Percentiles rank a stretch among this genome's conserved stretches.
phyloP scores from a whole-genome alignment of 2,888 invertebrate species.

The Drosophila austrosaltans region DNA sequence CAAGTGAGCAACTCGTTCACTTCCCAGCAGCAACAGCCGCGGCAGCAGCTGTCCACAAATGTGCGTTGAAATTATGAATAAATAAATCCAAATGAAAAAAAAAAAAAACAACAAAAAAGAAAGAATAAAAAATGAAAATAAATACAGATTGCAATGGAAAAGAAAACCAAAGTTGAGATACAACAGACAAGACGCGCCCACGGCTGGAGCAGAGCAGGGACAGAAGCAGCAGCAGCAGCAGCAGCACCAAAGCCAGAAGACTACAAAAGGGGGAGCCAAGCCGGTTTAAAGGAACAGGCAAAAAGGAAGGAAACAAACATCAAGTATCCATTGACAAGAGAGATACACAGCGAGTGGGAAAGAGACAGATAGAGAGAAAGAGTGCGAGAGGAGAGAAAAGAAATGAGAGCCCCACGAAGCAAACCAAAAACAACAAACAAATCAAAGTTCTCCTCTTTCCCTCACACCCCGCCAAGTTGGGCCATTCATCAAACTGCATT shows the following conservation, averaged over 20 bases:
- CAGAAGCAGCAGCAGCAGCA: too few relatives aligned
- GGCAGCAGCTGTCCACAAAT: slow-evolving; percentile 74
- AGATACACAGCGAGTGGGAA: slow-evolving; percentile 7
- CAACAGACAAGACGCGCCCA: slow-evolving; percentile 39
- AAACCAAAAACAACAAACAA: slow-evolving; percentile 55
- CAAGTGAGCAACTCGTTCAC: slow-evolving; percentile 65
- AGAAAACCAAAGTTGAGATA: slow-evolving; percentile 32
- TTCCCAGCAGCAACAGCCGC: slow-evolving; percentile 18
- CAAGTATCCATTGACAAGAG: slow-evolving; percentile 56
- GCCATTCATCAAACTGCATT: slow-evolving; percentile 78
- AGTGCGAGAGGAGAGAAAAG: slow-evolving; percentile 14
- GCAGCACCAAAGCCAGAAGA: slow-evolving; percentile 5
- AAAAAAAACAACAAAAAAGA: slow-evolving; percentile 27
- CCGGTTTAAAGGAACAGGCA: slow-evolving; percentile 73
- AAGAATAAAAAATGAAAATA: slow-evolving; percentile 65
- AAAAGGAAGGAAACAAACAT: slow-evolving; percentile 78
- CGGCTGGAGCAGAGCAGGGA: slow-evolving; percentile 24
- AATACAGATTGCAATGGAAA: slow-evolving; percentile 53
- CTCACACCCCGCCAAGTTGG: slow-evolving; percentile 20
- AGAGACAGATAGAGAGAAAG: slow-evolving; percentile 23
- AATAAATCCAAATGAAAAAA: slow-evolving; percentile 46
- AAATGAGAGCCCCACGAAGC: slow-evolving; percentile 27
- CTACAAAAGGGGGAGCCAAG: slow-evolving; percentile 38
- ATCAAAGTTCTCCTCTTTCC: slow-evolving; percentile 58
- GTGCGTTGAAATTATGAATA: slow-evolving; percentile 73